Evolutionary conservation across 2,888 invertebrate species (phyloP).

Genomic region (Microplitis deprimator): DNA sequence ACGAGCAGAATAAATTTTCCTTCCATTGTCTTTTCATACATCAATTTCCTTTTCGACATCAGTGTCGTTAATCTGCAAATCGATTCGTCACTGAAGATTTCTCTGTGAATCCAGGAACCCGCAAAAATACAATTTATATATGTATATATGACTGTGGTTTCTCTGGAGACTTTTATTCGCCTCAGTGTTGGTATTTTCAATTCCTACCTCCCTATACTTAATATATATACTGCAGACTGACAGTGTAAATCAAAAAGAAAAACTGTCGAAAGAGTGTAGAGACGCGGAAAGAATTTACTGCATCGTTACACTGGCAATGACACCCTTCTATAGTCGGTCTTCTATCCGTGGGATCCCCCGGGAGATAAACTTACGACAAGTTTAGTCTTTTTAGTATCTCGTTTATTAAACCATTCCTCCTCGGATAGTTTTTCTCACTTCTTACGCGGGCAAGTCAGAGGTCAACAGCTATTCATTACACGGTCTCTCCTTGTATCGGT

Average conservation of each 20-base stretch:
- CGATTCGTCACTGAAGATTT: not conserved
- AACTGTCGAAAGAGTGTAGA: constrained; percentile 21
- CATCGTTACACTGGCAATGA: constrained; percentile 43
- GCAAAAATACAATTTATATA: no score
- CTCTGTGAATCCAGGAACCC: not conserved
- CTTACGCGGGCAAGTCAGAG: constrained; percentile 9
- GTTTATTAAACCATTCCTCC: constrained; percentile 29
- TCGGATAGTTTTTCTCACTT: not conserved
- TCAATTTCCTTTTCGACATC: not conserved
- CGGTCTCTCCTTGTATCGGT: not conserved
- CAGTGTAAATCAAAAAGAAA: constrained; percentile 16
- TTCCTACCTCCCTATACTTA: constrained; percentile 5
- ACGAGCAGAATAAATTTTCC: constrained; percentile 8
- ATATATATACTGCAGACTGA: constrained; percentile 19
- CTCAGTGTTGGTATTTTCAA: not conserved
- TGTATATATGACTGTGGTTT: not conserved
- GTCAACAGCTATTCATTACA: constrained; percentile 26
- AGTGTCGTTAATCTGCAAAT: not conserved
- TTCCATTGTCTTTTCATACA: not conserved
- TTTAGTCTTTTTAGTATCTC: constrained; percentile 22
- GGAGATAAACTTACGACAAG: constrained; percentile 14
- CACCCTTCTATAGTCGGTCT: constrained; percentile 13
- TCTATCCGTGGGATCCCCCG: constrained; percentile 17
- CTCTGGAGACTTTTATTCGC: not conserved
- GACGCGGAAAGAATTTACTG: constrained; percentile 46